These are phyloP conservation scores for Chalcis sispes DNA, from an alignment of 2,888 invertebrate genomes.

Conservation along the genomic window DNA sequence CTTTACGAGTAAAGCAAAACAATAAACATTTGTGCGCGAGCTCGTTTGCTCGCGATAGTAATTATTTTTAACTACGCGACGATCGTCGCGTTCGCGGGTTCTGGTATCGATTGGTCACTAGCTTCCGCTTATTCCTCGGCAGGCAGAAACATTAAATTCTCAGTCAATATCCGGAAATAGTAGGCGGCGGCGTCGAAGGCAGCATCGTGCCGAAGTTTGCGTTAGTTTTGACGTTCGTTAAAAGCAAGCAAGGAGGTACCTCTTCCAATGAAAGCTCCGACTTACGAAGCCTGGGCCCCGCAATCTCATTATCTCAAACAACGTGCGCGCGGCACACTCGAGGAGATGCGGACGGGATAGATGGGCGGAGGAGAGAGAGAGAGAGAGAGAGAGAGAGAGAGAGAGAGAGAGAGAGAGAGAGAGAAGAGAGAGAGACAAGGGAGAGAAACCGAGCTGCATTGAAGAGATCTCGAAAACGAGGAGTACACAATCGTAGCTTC, in stretches of 20 bases:
- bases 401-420: conserved; percentile 32
- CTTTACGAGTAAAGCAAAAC: too few relatives aligned
- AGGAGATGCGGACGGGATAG: conserved; percentile 56
- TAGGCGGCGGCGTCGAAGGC: neutral
- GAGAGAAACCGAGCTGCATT: too few relatives aligned
- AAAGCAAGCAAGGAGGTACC: conserved; percentile 46
- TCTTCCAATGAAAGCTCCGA: conserved; percentile 59
- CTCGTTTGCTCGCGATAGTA: neutral
- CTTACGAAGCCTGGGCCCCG: conserved; percentile 57
- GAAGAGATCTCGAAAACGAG: too few relatives aligned
- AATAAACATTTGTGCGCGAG: too few relatives aligned
- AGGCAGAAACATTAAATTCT: conserved; percentile 40
- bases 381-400: conserved; percentile 33
- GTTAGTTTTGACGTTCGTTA: conserved; percentile 62
- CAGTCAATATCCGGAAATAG: conserved; percentile 45
- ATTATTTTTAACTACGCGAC: conserved; percentile 30
- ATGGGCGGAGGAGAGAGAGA: conserved; percentile 29
- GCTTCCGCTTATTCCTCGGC: neutral
- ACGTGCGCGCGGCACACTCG: conserved; percentile 62
- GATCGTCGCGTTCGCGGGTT: neutral
- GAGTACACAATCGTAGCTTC: neutral
- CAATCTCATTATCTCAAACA: conserved; percentile 68
- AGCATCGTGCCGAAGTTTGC: conserved; percentile 15
- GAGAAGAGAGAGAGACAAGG: conserved; percentile 28
- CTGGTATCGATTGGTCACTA: conserved; percentile 12